Evolutionary conservation across 2,888 invertebrate species (phyloP).

Genomic region (Anorthoa munda): DNA sequence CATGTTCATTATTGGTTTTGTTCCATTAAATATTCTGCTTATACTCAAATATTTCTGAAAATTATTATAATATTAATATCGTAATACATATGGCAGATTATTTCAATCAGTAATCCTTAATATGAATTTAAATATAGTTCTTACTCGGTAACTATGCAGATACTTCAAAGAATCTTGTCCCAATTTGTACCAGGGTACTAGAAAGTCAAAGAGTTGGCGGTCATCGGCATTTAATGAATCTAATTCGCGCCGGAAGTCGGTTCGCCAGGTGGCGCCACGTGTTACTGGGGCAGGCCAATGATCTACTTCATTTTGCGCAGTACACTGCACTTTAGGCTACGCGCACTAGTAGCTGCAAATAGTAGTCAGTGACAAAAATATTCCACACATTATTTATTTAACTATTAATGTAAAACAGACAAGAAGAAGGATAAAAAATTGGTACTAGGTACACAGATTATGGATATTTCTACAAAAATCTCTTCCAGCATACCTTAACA

Average conservation of each 20-base stretch:
- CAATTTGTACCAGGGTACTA: constrained; percentile 36
- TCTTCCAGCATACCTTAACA: too few relatives aligned
- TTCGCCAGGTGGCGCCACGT: constrained; percentile 60
- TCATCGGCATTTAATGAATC: constrained; percentile 59
- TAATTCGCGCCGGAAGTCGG: constrained; percentile 51
- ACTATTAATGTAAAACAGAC: too few relatives aligned
- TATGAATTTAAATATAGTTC: background rate
- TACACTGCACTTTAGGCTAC: constrained; percentile 32
- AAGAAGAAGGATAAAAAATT: too few relatives aligned
- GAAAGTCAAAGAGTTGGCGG: constrained; percentile 53
- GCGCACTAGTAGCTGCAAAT: background rate
- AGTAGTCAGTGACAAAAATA: background rate
- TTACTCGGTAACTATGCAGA: background rate
- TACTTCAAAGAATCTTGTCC: constrained; percentile 22
- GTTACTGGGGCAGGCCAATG: constrained; percentile 57
- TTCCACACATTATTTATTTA: too few relatives aligned
- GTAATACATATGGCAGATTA: background rate
- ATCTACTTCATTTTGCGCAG: constrained; percentile 32
- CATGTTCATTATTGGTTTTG: too few relatives aligned
- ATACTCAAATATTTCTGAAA: too few relatives aligned
- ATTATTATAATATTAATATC: background rate
- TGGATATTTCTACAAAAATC: too few relatives aligned
- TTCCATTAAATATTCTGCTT: too few relatives aligned
- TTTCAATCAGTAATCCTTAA: background rate
- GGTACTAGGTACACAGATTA: too few relatives aligned